A percentile compares a stretch with the other conserved stretches of the same genome.
These are phyloP conservation scores for Poecile montanus DNA, from an alignment of 2,797 vertebrate species.

Conservation along the genomic window DNA sequence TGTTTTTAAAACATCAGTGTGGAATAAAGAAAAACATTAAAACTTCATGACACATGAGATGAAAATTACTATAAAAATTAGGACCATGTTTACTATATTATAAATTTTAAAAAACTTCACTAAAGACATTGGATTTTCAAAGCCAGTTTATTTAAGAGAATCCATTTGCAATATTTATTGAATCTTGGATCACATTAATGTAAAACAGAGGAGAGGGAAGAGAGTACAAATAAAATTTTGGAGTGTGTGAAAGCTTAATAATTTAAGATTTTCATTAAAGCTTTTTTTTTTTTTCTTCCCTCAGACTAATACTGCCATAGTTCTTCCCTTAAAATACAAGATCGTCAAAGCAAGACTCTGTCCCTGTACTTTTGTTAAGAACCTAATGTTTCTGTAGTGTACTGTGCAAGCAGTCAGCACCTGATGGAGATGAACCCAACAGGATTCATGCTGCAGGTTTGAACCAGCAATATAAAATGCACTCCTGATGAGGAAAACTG, in stretches of 20 bases:
- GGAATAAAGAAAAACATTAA: neutral
- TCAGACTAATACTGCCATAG: neutral
- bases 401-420: neutral
- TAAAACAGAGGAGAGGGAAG: neutral
- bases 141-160: neutral
- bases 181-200: neutral
- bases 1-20: neutral
- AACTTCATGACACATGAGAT: neutral
- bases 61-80: neutral
- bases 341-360: neutral
- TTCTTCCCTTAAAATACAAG: neutral
- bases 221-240: neutral
- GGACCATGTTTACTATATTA: neutral
- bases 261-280: neutral
- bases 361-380: neutral
- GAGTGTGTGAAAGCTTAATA: neutral
- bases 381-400: accelerated
- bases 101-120: neutral
- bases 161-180: neutral
- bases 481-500: neutral
- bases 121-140: neutral
- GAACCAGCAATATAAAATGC: neutral
- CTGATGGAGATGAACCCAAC: neutral
- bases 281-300: neutral
- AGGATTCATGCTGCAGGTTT: neutral